Evolutionary conservation across 2,888 invertebrate species (phyloP).

Genomic region (Drosophila acutilabella): DNA sequence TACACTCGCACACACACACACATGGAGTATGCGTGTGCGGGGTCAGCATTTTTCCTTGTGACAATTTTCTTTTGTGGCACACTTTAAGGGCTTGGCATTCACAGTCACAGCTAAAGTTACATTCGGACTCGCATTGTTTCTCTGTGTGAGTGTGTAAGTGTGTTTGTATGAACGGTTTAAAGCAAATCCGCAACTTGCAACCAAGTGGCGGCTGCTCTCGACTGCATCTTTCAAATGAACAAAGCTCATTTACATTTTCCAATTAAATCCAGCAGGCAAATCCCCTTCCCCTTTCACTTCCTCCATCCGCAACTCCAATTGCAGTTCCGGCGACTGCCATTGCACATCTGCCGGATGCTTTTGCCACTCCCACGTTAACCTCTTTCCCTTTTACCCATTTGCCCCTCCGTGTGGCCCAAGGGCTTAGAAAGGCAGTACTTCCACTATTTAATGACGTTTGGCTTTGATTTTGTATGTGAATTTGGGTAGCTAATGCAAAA

Average conservation of each 20-base stretch:
- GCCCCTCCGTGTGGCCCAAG: neutral
- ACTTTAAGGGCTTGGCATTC: constrained; percentile 67
- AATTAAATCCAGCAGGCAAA: constrained; percentile 79
- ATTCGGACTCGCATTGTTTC: constrained; percentile 34
- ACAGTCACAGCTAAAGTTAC: constrained; percentile 12
- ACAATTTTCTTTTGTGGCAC: constrained; percentile 65
- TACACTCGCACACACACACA: constrained; percentile 18
- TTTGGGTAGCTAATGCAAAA: neutral
- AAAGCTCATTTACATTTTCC: constrained; percentile 84
- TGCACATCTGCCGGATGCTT: constrained; percentile 69
- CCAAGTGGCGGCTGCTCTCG: constrained; percentile 64
- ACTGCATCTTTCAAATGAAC: constrained; percentile 74
- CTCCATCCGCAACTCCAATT: constrained; percentile 20
- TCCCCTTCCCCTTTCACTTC: neutral
- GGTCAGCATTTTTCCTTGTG: constrained; percentile 65
- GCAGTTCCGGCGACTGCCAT: constrained; percentile 47
- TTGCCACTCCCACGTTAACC: constrained; percentile 46
- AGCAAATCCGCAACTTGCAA: constrained; percentile 62
- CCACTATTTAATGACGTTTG: constrained; percentile 53
- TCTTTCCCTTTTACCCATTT: neutral
- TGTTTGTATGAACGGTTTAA: constrained; percentile 50
- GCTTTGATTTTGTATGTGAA: constrained; percentile 11
- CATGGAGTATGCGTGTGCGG: constrained; percentile 36
- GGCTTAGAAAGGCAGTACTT: constrained; percentile 20
- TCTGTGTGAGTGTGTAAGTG: constrained; percentile 25